These are phyloP conservation scores for Drosophila kikkawai DNA, from an alignment of 1,140 invertebrate genomes.

Conservation along the genomic window DNA sequence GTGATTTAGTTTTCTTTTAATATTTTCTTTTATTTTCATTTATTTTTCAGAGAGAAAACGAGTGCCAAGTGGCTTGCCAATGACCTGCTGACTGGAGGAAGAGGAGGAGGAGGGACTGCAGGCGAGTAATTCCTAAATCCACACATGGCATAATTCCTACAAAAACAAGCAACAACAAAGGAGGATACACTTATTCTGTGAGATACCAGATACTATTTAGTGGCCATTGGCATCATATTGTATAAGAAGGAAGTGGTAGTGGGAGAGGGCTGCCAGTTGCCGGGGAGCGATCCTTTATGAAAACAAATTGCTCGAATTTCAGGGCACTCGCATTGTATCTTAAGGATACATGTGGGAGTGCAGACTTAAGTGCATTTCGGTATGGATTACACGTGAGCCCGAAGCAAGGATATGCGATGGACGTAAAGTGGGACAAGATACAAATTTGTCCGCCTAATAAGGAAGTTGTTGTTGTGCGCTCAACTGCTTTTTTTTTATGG, in stretches of 20 bases:
- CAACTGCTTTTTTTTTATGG: slow-evolving; percentile 26
- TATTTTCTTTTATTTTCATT: slow-evolving; percentile 16
- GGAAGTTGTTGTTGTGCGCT: slow-evolving; percentile 45
- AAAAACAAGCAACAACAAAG: slow-evolving; percentile 62
- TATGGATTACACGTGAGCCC: slow-evolving; percentile 57
- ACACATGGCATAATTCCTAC: slow-evolving; percentile 77
- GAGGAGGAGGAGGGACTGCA: slow-evolving; percentile 37
- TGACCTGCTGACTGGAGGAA: slow-evolving; percentile 65
- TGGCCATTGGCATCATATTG: slow-evolving; percentile 61
- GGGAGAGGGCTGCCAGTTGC: slow-evolving; percentile 27
- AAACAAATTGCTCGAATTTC: slow-evolving; percentile 83
- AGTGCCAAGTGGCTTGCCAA: slow-evolving; percentile 60
- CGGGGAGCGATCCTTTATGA: slow-evolving; percentile 59
- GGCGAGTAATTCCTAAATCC: slow-evolving; percentile 47
- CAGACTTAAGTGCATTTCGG: slow-evolving; percentile 57
- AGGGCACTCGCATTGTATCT: slow-evolving; percentile 44
- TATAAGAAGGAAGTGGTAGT: slow-evolving; percentile 53
- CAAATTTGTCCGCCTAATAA: slow-evolving; percentile 50
- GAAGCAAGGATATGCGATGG: slow-evolving; percentile 19
- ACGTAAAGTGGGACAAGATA: slow-evolving; percentile 25
- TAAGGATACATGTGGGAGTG: slow-evolving; percentile 44
- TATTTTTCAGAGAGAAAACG: neutral
- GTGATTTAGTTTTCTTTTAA: slow-evolving; percentile 20
- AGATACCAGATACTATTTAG: slow-evolving; percentile 72
- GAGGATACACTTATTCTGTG: slow-evolving; percentile 42